phyloP scores from a whole-genome alignment of 1,140 invertebrate genomes.

The Carcinoscorpius rotundicauda region DNA sequence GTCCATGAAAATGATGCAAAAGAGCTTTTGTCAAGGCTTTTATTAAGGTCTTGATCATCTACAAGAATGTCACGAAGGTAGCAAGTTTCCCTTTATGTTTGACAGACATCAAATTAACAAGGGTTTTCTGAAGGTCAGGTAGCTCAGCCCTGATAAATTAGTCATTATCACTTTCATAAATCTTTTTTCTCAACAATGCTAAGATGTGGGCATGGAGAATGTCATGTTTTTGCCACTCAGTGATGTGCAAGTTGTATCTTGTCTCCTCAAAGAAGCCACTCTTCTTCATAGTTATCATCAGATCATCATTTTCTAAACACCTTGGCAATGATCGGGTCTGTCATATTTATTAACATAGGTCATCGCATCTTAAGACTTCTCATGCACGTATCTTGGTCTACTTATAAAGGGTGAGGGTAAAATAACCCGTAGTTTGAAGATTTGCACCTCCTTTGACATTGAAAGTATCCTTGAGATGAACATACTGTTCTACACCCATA shows the following conservation, averaged over 20 bases:
- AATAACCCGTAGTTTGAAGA: constrained; percentile 2
- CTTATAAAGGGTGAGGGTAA: constrained; percentile 13
- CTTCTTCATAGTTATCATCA: constrained; percentile 24
- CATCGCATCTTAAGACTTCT: constrained; percentile 27
- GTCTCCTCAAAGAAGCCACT: constrained; percentile 10
- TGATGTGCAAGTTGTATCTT: constrained; percentile 21
- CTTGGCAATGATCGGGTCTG: constrained; percentile 28
- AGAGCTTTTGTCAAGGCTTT: constrained; percentile 30
- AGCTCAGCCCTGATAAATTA: background rate
- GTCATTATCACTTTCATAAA: constrained; percentile 13
- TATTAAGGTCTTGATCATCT: constrained; percentile 32
- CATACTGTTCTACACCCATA: constrained; percentile 6
- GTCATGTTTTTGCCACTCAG: constrained; percentile 37
- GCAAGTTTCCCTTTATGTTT: too few relatives aligned
- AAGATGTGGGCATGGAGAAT: constrained; percentile 35
- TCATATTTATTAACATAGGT: constrained; percentile 29
- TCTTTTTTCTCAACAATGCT: constrained; percentile 15
- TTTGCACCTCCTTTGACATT: background rate
- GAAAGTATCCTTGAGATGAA: constrained; percentile 10
- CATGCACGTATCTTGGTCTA: constrained; percentile 6
- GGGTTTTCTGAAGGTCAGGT: too few relatives aligned
- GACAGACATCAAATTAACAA: too few relatives aligned
- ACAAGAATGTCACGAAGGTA: constrained; percentile 23
- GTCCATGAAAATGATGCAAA: constrained; percentile 28
- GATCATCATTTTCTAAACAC: constrained; percentile 35